Base-by-base conservation (phyloP, 2,113 vertebrate species). In the Halcyon malimbica region DNA sequence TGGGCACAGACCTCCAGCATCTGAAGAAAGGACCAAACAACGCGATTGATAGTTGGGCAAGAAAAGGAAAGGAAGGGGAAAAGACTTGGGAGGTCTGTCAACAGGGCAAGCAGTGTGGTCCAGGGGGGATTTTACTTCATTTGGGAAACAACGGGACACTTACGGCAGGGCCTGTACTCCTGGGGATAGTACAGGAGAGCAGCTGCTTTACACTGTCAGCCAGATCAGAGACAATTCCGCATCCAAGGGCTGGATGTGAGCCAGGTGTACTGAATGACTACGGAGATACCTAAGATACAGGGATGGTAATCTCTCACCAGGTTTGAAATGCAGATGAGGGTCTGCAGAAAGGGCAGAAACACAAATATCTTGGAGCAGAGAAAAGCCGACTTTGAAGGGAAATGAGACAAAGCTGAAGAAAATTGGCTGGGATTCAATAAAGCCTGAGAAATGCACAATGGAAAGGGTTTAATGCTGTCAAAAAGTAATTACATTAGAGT, bases 251-350 rank as follows among this genome's bases (percentile, higher is more conserved):
- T 94, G 94, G 95, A 94, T 54, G 70, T 5, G 65, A 96, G 95
- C 92, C 95, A 93, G 93, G 92, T 92, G 94, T 78, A 16, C 90
- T 57, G 42, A 71, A 68, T 23, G 67, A 93, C 94, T 91, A 76
- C 82, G 81, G 94, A 95, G 77, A 93, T 83, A 96, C 94, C 91
- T 94, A 84, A 68, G 62, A 78, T 69, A 81, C 42, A 33, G 86
- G 77, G 93, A 93, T 57, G 77, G 74, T 41, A 87, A 94, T 94
- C 93, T 73, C 92, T 91, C 74, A 10, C 77, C 92, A 94, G 96
- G 91, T 94, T 92, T 95, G 94, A 95, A 96, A 95, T 95, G 92
- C 94, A 95, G 96, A 96, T 95, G 54, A 94, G 78, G 93, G 93
- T 91, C 94, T 96, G 87, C 81, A 93, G 89, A 94, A 94, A 94